Base-by-base conservation (phyloP, 2,113 vertebrate genomes). In the Suncus etruscus region DNA sequence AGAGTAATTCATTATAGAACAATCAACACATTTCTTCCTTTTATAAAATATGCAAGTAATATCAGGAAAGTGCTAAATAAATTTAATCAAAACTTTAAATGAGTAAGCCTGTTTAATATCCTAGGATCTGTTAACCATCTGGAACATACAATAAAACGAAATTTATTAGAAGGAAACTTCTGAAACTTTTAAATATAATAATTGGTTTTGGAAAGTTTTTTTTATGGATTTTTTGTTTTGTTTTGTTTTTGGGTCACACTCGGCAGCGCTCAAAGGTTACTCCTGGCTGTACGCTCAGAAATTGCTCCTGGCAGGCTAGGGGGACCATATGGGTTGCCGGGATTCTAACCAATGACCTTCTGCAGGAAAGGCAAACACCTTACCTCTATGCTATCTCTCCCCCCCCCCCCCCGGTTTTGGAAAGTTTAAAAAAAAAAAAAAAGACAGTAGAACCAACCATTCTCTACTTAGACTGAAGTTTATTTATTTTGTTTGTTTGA, bases 121-220 rank as follows among this genome's bases (percentile, higher is more conserved):
- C 58, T 70, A 76, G 51, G 51, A 81, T 75, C 63, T 86, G 58
- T 18, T 83, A 80, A 16, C 93, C 95, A 94, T 89, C 94, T 92
- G 94, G 93, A 93, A 79, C 16, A 48, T 24, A 93, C 83, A 96
- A 96, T 95, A 83, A 87, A 90, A 95, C 82, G 93, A 96, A 94
- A 89, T 29, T 74, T 70, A 91, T 87, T 91, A 91, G 54, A 90
- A 94, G 91, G 83, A 91, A 89, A 86, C 58, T 54, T 86, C 54
- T 78, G 58, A 90, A 68, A 90, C 16, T 32, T 54, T 76, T 48
- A 91, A 94, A 91, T 68, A 90, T 84, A 93, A 29, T 78, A 90
- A 77, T 32, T 91, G 72, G 20, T 50, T 93, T 90, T 93, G 61
- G 68, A 80, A 88, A 90, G 18, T 77, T 86, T 69, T 39, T 39